A percentile compares a stretch with the other conserved stretches of the same genome.
These are phyloP conservation scores for Zaprionus obscuricornis DNA, from an alignment of 2,888 invertebrate genomes.

Conservation along the genomic window DNA sequence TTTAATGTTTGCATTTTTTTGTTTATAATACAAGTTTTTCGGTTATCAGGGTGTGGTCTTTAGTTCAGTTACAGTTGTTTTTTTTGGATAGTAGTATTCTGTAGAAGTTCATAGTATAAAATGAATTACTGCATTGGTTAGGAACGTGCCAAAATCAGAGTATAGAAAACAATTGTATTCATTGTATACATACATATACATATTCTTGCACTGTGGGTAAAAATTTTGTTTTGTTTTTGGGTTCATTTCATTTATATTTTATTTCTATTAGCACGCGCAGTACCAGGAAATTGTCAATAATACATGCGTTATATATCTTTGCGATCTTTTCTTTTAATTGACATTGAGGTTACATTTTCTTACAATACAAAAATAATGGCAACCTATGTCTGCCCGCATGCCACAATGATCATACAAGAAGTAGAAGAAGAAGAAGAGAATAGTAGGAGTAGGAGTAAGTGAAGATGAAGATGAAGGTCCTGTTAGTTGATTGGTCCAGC, in stretches of 20 bases:
- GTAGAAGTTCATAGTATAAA: constrained; percentile 29
- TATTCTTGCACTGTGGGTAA: too few relatives aligned
- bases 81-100: constrained; percentile 15
- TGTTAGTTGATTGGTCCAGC: constrained; percentile 38
- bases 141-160: constrained; percentile 41
- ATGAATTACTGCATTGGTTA: background rate
- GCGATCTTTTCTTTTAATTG: constrained; percentile 57
- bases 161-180: background rate
- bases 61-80: too few relatives aligned
- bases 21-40: constrained; percentile 23
- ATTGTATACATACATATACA: background rate
- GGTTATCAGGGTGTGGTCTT: constrained; percentile 54
- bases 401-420: too few relatives aligned
- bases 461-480: too few relatives aligned
- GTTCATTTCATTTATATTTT: constrained; percentile 20
- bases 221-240: constrained; percentile 15
- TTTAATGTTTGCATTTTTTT: constrained; percentile 36
- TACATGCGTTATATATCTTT: constrained; percentile 43
- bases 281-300: constrained; percentile 48
- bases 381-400: constrained; percentile 45
- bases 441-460: background rate
- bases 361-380: constrained; percentile 23
- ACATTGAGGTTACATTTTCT: constrained; percentile 24
- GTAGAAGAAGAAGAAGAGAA: background rate
- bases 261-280: constrained; percentile 61